Base-by-base conservation (phyloP, 2,113 vertebrate species). In the Struthidea cinerea region DNA sequence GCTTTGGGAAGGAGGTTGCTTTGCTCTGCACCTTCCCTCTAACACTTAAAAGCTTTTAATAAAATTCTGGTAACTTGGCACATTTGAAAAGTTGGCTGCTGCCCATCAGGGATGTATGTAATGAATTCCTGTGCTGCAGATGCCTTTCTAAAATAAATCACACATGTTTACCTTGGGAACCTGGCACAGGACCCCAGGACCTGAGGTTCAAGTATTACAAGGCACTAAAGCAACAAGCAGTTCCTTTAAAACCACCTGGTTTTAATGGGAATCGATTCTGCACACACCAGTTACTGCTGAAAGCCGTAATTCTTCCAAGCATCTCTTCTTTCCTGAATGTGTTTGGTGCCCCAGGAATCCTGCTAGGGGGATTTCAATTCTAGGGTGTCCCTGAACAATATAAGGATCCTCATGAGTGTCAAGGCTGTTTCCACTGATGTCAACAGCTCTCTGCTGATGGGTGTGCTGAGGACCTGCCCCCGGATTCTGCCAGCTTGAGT, bases 151-250 rank as follows among this genome's bases (percentile, higher is more conserved):
- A 86, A 90, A 95, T 93, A 93, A 95, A 93, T 84, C 83, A 71
- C 65, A 60, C 4, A 52, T 93, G 88, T 89, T 92, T 81, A 94
- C 94, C 93, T 96, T 94, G 90, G 94, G 94, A 96, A 94, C 79
- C 18, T 70, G 59, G 90, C 79, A 46, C 39, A 26, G 28, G 47
- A 91, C 71, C 47, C 82, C 71, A 63, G 68, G 47, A 67, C 42
- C 63, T 61, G 39, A 65, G 47, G 55, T 64, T 90, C 49, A 16
- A 59, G 47, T 17, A 9, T 68, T 87, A 13, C 1, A 92, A 89
- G 53, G 68, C 76, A 75, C 79, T 55, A 24, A 52, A 75, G 60
- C 0, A 3, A 93, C 85, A 71, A 53, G 74, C 63, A 74, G 68
- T 32, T 92, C 85, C 82, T 81, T 90, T n/a, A 55, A 92, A 93